Base-by-base conservation (phyloP, 2,888 invertebrate species). In the Colostygia pectinataria region DNA sequence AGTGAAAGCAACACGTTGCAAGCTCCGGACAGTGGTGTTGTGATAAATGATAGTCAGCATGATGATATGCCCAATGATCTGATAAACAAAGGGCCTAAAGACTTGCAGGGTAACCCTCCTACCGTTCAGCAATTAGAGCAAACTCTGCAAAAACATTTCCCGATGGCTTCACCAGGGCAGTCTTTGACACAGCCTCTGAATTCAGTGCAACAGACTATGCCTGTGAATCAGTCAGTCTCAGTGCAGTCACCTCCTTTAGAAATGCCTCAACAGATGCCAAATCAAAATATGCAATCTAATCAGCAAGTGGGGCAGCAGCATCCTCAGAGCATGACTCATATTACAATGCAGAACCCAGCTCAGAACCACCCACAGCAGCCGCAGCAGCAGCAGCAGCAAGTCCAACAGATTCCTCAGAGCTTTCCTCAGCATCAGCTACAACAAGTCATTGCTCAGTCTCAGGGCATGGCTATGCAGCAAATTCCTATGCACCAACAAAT, bases 401-500 rank as follows among this genome's bases (percentile, higher is more conserved):
- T 91, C 27, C 91, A 90, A 57, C 91, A 90, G 53, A 87, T 90
- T 48, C 87, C 91, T 9, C 91, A 91, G 67, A 91, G 91, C 66
- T 90, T 90, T 67, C 89, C 91, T 0, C 91, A 91, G 61, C 90
- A 90, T 64, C 91, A 91, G 61, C 61, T 91, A 33, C 91, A 91
- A 57, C 90, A 91, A 75, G 88, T 89, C 27, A 88, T 91, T 44
- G 85, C 90, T 29, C 90, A 90, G 62, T 76, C 88, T 2, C 91
- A 90, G 65, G 88, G 83, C 32, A 89, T 91, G 57, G 74, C 89
- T 23, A 88, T 91, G 83, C 91, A 90, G 65, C 91, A 90, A 63
- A 86, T 91, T 57, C 90, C 91, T 20, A 90, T 91, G 84, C 90
- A 90, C 51, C 91, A 90, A 60, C 90, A 87, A 61, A 86, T 89